Conservation (phyloP, 2,113 vertebrate genomes). For the Lates calcarifer region DNA sequence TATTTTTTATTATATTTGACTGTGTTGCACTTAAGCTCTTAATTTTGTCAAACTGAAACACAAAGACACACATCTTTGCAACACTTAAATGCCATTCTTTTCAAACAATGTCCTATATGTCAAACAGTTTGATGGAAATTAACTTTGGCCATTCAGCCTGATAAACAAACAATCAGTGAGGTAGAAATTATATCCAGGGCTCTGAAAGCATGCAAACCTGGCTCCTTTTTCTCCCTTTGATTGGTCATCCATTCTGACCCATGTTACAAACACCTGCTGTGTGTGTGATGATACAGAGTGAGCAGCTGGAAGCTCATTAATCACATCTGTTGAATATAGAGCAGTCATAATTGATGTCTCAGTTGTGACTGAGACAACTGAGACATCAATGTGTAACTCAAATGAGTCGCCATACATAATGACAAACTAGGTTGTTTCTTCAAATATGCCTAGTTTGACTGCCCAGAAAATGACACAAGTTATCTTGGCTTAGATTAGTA, state of each 20-base stretch:
- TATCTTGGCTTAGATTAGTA: too few species aligned
- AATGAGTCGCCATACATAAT: too few species aligned
- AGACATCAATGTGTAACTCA: not conserved
- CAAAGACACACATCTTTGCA: not conserved
- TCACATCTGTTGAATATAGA: constrained; percentile 47
- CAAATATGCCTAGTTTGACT: too few species aligned
- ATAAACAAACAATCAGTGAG: constrained; percentile 47
- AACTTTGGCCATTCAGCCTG: constrained; percentile 27
- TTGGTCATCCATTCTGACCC: constrained; percentile 23
- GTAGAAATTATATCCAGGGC: constrained; percentile 13
- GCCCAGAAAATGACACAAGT: too few species aligned
- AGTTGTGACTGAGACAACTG: too few species aligned
- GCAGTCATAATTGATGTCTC: too few species aligned
- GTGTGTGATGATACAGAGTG: not conserved
- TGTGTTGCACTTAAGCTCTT: not conserved
- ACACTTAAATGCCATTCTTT: constrained; percentile 8
- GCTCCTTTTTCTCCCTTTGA: not conserved
- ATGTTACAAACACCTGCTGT: constrained; percentile 33
- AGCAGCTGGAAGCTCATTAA: constrained; percentile 33
- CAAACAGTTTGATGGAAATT: constrained; percentile 51
- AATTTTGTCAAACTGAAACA: not conserved
- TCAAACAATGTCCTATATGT: constrained; percentile 41
- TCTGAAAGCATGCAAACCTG: not conserved
- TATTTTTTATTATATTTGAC: not conserved
- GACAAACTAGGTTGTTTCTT: too few species aligned